A percentile compares a stretch with the other conserved stretches of the same genome.
phyloP scores from a whole-genome alignment of 2,888 invertebrate genomes.

The Chrysopilus asiliformis region DNA sequence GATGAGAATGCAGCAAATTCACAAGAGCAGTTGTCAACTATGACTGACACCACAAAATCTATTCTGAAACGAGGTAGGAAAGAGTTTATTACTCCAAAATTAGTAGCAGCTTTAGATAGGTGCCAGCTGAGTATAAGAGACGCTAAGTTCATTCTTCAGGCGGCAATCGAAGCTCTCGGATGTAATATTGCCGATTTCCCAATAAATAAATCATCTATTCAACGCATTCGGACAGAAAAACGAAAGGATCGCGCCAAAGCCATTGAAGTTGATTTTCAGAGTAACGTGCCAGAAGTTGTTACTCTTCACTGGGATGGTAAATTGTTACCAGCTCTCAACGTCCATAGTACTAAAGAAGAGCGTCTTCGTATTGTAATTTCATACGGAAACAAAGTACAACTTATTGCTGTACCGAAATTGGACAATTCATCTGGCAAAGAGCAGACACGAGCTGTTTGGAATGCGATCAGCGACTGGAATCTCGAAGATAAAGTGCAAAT shows the following conservation, averaged over 20 bases:
- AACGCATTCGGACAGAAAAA: no score
- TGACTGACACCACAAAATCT: no score
- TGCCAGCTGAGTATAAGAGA: conserved; percentile 15
- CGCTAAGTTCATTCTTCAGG: conserved; percentile 19
- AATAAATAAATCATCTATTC: conserved; percentile 21
- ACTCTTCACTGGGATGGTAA: conserved; percentile 25
- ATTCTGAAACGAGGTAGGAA: no score
- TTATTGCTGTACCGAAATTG: conserved; percentile 20
- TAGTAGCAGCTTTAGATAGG: conserved; percentile 14
- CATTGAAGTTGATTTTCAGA: conserved; percentile 25
- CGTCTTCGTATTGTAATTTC: conserved; percentile 28
- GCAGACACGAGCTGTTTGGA: conserved; percentile 18
- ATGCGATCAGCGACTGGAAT: conserved; percentile 15
- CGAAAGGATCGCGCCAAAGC: conserved; percentile 19
- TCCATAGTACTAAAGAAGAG: conserved; percentile 20
- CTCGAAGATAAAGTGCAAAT: conserved; percentile 17
- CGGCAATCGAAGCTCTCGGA: conserved; percentile 17
- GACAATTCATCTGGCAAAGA: conserved; percentile 17
- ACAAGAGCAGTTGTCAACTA: no score
- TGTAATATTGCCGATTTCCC: conserved; percentile 19
- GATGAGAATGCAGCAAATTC: no score
- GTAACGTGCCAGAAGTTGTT: conserved; percentile 21
- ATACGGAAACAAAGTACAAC: conserved; percentile 18
- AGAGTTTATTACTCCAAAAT: no score
- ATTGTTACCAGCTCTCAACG: no score